Evolutionary conservation across 1,140 invertebrate species (phyloP).

Genomic region (Himalopsyche phryganea): DNA sequence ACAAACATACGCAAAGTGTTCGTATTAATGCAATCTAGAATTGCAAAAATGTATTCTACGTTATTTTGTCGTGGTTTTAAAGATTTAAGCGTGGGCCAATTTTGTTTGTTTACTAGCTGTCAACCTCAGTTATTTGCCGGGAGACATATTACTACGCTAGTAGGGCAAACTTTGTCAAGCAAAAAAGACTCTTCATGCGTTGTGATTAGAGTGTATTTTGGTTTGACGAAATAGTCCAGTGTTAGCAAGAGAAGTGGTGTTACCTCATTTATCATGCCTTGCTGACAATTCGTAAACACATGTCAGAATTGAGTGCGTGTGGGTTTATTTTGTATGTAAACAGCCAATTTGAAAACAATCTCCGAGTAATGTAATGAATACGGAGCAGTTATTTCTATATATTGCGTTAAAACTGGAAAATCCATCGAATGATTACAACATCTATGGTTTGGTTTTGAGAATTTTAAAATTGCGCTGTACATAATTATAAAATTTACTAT

Average conservation of each 20-base stretch:
- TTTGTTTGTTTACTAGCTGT: conserved; percentile 33
- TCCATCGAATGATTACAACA: too few species aligned
- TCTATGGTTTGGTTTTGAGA: too few species aligned
- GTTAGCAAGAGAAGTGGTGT: conserved; percentile 13
- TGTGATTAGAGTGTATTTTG: conserved; percentile 5
- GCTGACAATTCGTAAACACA: conserved; percentile 26
- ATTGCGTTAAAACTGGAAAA: too few species aligned
- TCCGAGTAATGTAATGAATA: too few species aligned
- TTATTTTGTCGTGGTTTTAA: too few species aligned
- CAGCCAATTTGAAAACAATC: too few species aligned
- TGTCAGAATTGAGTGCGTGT: not conserved
- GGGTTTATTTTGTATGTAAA: too few species aligned
- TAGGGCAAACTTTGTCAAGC: conserved; percentile 23
- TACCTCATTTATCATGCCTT: conserved; percentile 20
- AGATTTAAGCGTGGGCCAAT: not conserved
- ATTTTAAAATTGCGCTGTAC: too few species aligned
- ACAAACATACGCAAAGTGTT: not conserved
- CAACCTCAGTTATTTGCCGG: conserved; percentile 22
- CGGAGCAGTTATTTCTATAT: too few species aligned
- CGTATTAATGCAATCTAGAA: not conserved
- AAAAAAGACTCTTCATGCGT: conserved; percentile 2
- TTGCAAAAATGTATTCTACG: too few species aligned
- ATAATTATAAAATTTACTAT: too few species aligned
- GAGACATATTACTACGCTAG: conserved; percentile 25
- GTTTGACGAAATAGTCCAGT: not conserved